These are phyloP conservation scores for Motacilla alba DNA, from an alignment of 2,113 vertebrate species.

Conservation along the genomic window DNA sequence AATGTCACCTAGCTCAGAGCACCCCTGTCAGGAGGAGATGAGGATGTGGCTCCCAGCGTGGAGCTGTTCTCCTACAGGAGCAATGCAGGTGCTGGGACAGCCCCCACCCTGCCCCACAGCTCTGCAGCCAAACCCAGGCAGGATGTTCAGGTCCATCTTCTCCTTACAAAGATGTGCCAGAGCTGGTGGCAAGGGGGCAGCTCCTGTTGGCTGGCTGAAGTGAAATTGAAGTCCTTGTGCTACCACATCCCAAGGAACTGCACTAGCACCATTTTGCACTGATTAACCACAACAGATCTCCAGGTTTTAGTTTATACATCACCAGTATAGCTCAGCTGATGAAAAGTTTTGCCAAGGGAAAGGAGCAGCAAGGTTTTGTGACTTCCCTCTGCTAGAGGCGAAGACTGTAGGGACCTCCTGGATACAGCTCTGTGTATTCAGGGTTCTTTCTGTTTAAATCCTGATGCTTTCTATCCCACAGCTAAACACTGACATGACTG, in stretches of 20 bases:
- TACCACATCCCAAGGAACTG: not conserved
- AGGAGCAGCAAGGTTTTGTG: not conserved
- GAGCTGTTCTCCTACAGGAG: not conserved
- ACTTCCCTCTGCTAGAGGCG: not conserved
- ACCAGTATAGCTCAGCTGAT: fast-evolving
- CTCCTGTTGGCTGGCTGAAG: not conserved
- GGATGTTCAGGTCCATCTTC: not conserved
- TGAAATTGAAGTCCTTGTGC: not conserved
- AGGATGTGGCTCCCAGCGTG: not conserved
- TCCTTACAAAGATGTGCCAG: not conserved
- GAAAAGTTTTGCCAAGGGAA: not conserved
- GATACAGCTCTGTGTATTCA: not conserved
- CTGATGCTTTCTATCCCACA: not conserved
- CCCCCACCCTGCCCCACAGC: not conserved
- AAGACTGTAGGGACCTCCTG: not conserved
- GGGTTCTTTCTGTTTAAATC: not conserved
- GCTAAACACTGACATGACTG: not conserved
- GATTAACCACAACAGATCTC: not conserved
- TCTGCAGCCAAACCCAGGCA: not conserved
- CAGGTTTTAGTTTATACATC: not conserved
- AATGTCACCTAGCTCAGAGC: not conserved
- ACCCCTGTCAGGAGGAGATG: not conserved
- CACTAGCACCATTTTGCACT: not conserved
- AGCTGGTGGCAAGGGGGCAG: not conserved
- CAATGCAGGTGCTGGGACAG: not conserved